A percentile compares a stretch with the other conserved stretches of the same genome.
phyloP scores from a whole-genome alignment of 2,888 invertebrate genomes.

The Gryllus longicercus region DNA sequence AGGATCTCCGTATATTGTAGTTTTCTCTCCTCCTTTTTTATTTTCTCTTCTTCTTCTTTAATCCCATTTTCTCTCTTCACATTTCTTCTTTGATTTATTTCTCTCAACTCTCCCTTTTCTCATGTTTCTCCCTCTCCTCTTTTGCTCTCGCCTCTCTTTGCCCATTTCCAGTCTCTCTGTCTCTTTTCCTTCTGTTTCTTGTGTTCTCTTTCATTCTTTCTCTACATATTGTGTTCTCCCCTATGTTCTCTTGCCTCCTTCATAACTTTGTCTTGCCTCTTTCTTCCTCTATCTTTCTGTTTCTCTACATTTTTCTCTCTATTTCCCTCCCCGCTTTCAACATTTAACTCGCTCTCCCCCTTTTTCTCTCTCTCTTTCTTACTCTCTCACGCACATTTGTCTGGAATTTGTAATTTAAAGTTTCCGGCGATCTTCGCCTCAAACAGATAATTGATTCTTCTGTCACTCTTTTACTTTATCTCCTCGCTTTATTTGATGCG shows the following conservation, averaged over 20 bases:
- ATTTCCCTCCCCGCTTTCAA: neutral
- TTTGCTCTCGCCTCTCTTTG: neutral
- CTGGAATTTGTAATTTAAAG: neutral
- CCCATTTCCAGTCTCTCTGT: neutral
- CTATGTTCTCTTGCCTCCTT: neutral
- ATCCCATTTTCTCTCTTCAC: no score
- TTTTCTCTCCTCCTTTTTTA: no score
- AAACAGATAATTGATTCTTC: neutral
- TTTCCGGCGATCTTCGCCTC: neutral
- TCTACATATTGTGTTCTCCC: neutral
- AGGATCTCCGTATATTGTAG: no score
- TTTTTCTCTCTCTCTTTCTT: neutral
- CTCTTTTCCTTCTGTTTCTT: constrained; percentile 11
- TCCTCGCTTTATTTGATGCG: neutral
- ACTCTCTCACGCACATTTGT: neutral
- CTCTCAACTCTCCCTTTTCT: neutral
- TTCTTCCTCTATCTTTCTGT: neutral
- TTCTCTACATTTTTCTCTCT: neutral
- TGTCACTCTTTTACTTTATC: neutral
- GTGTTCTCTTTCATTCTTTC: neutral
- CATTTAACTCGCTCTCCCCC: neutral
- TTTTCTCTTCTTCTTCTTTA: no score
- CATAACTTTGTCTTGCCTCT: neutral
- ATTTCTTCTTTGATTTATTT: neutral
- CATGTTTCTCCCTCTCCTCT: neutral